These are phyloP conservation scores for Muntiacus reevesi DNA, from an alignment of 2,113 vertebrate genomes.

Conservation along the genomic window DNA sequence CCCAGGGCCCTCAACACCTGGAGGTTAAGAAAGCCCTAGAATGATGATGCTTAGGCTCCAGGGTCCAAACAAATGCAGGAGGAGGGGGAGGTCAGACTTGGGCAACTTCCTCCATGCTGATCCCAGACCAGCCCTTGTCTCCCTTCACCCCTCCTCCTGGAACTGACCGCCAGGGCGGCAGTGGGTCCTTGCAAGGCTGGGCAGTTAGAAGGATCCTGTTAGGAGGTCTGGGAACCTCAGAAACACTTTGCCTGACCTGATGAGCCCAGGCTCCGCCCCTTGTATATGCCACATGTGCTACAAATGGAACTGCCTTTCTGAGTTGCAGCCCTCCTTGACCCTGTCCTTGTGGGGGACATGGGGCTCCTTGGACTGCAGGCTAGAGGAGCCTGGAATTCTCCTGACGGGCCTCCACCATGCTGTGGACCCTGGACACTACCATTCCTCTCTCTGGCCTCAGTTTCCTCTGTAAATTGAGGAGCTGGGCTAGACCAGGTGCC, in stretches of 20 bases:
- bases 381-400: background rate
- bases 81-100: background rate
- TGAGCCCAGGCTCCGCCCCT: background rate
- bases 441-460: background rate
- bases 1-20: background rate
- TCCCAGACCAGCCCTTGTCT: background rate
- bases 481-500: background rate
- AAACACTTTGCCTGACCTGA: background rate
- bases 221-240: background rate
- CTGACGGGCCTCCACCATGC: background rate
- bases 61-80: background rate
- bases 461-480: background rate
- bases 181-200: background rate
- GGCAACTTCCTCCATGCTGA: background rate
- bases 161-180: background rate
- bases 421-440: background rate
- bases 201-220: background rate
- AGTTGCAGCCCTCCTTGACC: background rate
- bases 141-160: background rate
- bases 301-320: background rate
- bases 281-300: rapidly evolving
- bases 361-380: background rate
- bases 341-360: background rate
- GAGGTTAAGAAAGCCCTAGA: background rate
- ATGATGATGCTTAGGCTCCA: background rate